Evolutionary conservation across 2,888 invertebrate genomes (phyloP), one percentile per base, ranked within the genome.

Genomic region (Poecilus cupreus): DNA sequence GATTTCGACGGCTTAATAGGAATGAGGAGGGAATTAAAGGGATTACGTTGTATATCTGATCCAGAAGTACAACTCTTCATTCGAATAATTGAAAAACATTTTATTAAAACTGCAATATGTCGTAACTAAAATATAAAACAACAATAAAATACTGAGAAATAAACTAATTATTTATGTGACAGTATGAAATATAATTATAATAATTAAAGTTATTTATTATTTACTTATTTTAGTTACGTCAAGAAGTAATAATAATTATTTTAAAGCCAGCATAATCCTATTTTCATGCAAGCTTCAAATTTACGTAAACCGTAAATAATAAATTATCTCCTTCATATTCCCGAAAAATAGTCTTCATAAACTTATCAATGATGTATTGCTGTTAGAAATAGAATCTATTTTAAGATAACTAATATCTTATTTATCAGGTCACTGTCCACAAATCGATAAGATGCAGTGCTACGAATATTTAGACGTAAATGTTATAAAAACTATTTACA

Each of bases 361-460:
- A n/a, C 18, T 57, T 54, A 54, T 54, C 20, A 60, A 3, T 22
- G 24, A 26, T 13, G n/a, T 43, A 43, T 72, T n/a, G 6, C 20
- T 49, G 32, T 51, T 20, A 75, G 26, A 72, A 43, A 43, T 43
- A 43, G 6, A 24, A 24, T 70, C 70, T 70, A 70, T 70, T 70
- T 70, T 70, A 70, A 70, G 70, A 70, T 22, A 18, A 18, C 37
- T 39, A 39, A 70, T 70, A 70, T 70, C 13, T 39, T 70, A 70
- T 70, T 70, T 70, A 70, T 39, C 70, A 64, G 70, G 37, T 70
- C 22, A 70, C 24, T 60, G 60, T 60, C 60, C 26, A 60, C 11
- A 26, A 60, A 60, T 60, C 60, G 26, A 60, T 60, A 60, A 60
- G 60, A 60, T 60, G 60, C 26, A 60, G 11, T 60, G 26, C 24